Evolutionary conservation across 2,113 vertebrate genomes (phyloP), one percentile per base, ranked within the genome.

Genomic region (Aspiorhynchus laticeps): DNA sequence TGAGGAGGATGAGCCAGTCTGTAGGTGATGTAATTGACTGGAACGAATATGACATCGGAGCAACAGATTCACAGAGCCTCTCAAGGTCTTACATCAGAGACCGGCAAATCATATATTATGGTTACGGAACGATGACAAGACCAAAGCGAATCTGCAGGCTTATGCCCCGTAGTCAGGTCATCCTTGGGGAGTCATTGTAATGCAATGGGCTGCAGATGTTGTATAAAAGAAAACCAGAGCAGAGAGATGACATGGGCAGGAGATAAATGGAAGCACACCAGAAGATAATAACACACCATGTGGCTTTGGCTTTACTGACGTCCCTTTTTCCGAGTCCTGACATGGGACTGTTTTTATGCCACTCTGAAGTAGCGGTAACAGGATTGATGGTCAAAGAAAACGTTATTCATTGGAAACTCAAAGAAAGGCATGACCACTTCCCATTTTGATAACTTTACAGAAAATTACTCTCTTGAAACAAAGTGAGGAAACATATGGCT

Each of bases 301-400:
- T 87, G 81, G 80, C 41, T 85, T 78, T 79, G 67, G 56, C 77
- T 85, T 86, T 86, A 81, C 73, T 89, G 83, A 90, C 85, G 38
- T 85, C 63, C 63, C 80, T 85, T 83, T 69, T 83, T 87, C 82
- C 59, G 28, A 84, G 56, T 85, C 69, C 86, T 81, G 87, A 88
- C 85, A 84, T 56, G 76, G 61, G 75, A 65, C 78, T 77, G 67
- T 85, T 81, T 89, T 73, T 90, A 93, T 90, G 80, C 88, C 79
- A 73, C 65, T 83, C 79, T 81, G 78, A 89, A 86, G 24, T 63
- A 81, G 82, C 74, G 46, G 73, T 51, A 85, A 88, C 9, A 17
- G 43, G 33, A 46, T 14, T 87, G 53, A 88, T 89, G 41, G 84
- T 85, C 79, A 90, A 85, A 91, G 82, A 84, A 63, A 51, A 79